A percentile compares a stretch with the other conserved stretches of the same genome.
Conservation (phyloP, 2,797 vertebrate species). For the Columba guinea region DNA sequence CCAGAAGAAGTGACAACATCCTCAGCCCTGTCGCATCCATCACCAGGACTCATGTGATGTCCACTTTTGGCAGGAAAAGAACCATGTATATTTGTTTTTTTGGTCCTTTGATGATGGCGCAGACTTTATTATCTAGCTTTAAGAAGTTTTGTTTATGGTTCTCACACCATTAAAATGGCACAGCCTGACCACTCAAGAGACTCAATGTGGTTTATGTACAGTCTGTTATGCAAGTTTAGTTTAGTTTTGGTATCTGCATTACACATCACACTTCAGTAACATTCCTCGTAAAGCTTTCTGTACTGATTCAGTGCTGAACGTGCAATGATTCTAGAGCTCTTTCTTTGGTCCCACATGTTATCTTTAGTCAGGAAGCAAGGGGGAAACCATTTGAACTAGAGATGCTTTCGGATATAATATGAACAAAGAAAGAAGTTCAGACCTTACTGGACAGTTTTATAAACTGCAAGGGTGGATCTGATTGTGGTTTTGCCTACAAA, state of each 20-base stretch:
- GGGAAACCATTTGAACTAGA: not conserved
- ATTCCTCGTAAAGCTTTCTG: not conserved
- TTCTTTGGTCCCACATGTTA: not conserved
- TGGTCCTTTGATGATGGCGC: not conserved
- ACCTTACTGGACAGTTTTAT: not conserved
- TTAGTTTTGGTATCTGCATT: not conserved
- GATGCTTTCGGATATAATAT: not conserved
- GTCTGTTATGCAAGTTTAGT: not conserved
- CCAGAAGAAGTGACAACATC: not conserved
- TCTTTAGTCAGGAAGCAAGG: not conserved
- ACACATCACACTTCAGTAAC: not conserved
- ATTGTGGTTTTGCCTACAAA: constrained; percentile 22
- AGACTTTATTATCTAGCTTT: not conserved
- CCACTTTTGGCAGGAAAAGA: not conserved
- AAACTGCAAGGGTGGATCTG: not conserved
- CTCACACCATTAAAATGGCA: not conserved
- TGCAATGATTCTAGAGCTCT: not conserved
- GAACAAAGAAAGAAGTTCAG: not conserved
- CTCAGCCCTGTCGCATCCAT: not conserved
- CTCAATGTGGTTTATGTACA: not conserved
- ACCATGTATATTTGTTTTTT: not conserved
- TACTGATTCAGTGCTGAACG: not conserved
- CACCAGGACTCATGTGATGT: not conserved
- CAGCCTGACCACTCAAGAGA: not conserved
- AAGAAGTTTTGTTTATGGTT: not conserved